A percentile compares a stretch with the other conserved stretches of the same genome.
Evolutionary conservation across 1,140 invertebrate genomes (phyloP).

Genomic region (Leptopilina boulardi): DNA sequence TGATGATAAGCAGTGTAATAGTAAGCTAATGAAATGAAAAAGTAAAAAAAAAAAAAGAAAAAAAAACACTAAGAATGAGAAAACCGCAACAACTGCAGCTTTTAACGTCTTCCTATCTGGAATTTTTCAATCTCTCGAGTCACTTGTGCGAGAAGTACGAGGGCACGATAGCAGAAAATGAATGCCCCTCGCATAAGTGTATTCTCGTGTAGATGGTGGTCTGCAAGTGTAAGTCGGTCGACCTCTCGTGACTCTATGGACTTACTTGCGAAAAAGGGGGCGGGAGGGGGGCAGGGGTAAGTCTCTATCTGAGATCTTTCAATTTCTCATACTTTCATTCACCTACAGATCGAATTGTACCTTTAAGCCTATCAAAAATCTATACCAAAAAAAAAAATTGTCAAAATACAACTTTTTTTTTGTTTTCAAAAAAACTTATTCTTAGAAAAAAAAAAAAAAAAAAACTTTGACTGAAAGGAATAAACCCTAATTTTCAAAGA

Average conservation of each 20-base stretch:
- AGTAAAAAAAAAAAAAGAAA: neutral
- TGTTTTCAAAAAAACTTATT: no score
- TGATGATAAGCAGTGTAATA: slow-evolving; percentile 42
- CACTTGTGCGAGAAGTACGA: slow-evolving; percentile 56
- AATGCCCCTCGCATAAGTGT: slow-evolving; percentile 69
- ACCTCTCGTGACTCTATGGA: slow-evolving; percentile 67
- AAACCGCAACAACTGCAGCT: slow-evolving; percentile 43
- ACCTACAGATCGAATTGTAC: slow-evolving; percentile 47
- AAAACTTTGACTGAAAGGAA: no score
- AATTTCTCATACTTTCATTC: slow-evolving; percentile 70
- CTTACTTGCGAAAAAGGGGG: slow-evolving; percentile 35
- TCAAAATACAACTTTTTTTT: neutral
- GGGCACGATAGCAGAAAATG: slow-evolving; percentile 68
- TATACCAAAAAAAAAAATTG: neutral
- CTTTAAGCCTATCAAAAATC: slow-evolving; percentile 31
- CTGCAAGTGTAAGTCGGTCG: slow-evolving; percentile 64
- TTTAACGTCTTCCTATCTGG: slow-evolving; percentile 64
- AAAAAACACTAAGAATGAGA: neutral
- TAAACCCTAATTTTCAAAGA: no score
- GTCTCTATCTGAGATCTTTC: slow-evolving; percentile 71
- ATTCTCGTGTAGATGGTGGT: slow-evolving; percentile 65
- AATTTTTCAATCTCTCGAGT: slow-evolving; percentile 66
- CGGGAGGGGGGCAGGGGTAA: slow-evolving; percentile 31
- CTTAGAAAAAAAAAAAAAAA: no score
- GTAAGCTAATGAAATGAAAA: slow-evolving; percentile 41